Evolutionary conservation across 2,888 invertebrate species (phyloP).

Genomic region (Dysmachus trigonus): DNA sequence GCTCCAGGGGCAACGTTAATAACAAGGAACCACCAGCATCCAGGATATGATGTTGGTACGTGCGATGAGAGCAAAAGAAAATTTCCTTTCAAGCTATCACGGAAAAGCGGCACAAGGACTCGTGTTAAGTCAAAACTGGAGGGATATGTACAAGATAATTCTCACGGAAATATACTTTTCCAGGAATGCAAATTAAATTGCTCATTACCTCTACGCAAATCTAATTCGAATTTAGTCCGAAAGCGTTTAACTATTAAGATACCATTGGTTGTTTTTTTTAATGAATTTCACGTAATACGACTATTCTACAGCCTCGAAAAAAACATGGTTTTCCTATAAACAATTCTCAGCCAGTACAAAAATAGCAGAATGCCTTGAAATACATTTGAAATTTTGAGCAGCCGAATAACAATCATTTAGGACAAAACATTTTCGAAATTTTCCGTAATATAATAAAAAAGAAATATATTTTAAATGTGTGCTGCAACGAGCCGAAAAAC

Average conservation of each 20-base stretch:
- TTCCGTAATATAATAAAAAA: no score
- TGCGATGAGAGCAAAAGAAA: slow-evolving; percentile 23
- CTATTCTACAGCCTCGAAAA: no score
- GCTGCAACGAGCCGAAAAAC: neutral
- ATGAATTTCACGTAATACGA: no score
- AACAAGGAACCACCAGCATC: slow-evolving; percentile 14
- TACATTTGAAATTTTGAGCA: neutral
- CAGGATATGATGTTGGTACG: slow-evolving; percentile 19
- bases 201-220: neutral
- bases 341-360: neutral
- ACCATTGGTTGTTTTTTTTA: neutral
- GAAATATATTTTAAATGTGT: neutral
- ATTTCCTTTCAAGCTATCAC: slow-evolving; percentile 32
- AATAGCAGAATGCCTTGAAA: neutral
- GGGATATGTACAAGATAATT: neutral
- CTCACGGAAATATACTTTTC: neutral
- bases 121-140: neutral
- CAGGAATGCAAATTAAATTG: slow-evolving; percentile 6
- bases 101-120: neutral
- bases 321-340: no score
- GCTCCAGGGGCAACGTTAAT: slow-evolving; percentile 35
- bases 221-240: neutral
- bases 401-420: neutral
- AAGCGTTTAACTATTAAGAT: neutral
- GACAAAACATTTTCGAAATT: neutral